These are phyloP conservation scores for Watsonalla cultraria DNA, from an alignment of 2,888 invertebrate species.

Conservation along the genomic window DNA sequence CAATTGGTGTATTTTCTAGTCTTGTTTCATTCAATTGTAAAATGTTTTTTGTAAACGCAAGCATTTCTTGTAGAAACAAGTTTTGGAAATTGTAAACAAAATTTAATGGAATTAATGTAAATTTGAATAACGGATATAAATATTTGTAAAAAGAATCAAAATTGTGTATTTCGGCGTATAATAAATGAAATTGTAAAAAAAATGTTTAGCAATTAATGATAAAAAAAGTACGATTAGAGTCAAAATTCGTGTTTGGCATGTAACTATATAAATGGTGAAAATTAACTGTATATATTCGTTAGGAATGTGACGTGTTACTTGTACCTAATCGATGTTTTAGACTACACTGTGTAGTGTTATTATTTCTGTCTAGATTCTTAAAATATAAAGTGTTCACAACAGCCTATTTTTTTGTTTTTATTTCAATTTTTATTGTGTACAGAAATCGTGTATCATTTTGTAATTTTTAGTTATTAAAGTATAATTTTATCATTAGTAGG, in stretches of 20 bases:
- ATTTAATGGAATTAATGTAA: slow-evolving; percentile 25
- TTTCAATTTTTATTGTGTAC: slow-evolving; percentile 29
- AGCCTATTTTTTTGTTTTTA: slow-evolving; percentile 27
- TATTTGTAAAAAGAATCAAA: slow-evolving; percentile 36
- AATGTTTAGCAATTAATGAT: slow-evolving; percentile 56
- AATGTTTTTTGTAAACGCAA: slow-evolving; percentile 4
- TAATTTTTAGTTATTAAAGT: slow-evolving; percentile 30
- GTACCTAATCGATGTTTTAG: slow-evolving; percentile 68
- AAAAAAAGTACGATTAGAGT: slow-evolving; percentile 53
- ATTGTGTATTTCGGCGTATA: slow-evolving; percentile 65
- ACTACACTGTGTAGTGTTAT: slow-evolving; percentile 33
- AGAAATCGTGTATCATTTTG: slow-evolving; percentile 26
- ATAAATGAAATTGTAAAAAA: slow-evolving; percentile 58
- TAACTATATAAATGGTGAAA: slow-evolving; percentile 46
- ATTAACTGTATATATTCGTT: slow-evolving; percentile 63
- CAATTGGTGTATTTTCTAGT: slow-evolving; percentile 72
- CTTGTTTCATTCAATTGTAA: slow-evolving; percentile 48
- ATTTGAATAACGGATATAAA: slow-evolving; percentile 34
- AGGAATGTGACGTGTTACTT: slow-evolving; percentile 66
- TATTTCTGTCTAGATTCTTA: slow-evolving; percentile 15
- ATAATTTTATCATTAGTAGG: slow-evolving; percentile 39
- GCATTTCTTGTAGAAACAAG: slow-evolving; percentile 13
- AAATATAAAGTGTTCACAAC: slow-evolving; percentile 43
- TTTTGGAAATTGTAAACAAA: slow-evolving; percentile 36
- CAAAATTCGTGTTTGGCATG: slow-evolving; percentile 72